Conservation (phyloP, 1,140 invertebrate species). For the Phymastichus coffea region DNA sequence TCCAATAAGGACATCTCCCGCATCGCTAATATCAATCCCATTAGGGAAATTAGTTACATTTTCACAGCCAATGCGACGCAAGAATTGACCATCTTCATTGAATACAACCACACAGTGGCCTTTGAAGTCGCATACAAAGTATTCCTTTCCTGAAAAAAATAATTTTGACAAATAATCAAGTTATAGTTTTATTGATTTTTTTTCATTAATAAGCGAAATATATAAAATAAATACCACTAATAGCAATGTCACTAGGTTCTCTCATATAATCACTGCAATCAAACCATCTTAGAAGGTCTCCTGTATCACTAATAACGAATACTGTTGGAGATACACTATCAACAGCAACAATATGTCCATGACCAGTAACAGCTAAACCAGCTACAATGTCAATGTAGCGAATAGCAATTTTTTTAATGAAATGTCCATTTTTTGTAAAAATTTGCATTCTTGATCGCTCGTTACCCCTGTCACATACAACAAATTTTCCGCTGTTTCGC, state of each 20-base stretch:
- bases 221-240: constrained; percentile 66
- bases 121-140: constrained; percentile 97
- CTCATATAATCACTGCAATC: constrained; percentile 96
- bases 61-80: constrained; percentile 91
- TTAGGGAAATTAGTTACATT: constrained; percentile 96
- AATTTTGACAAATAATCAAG: no score
- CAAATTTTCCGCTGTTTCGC: constrained; percentile 83
- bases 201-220: not conserved
- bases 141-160: constrained; percentile 84
- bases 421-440: constrained; percentile 84
- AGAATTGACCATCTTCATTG: constrained; percentile 85
- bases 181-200: constrained; percentile 15
- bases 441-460: constrained; percentile 96
- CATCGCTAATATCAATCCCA: constrained; percentile 95
- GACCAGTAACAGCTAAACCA: constrained; percentile 84
- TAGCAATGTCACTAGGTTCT: constrained; percentile 95
- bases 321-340: constrained; percentile 95
- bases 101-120: constrained; percentile 96
- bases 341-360: constrained; percentile 94
- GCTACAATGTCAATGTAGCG: constrained; percentile 97
- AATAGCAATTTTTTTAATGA: constrained; percentile 90
- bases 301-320: constrained; percentile 89
- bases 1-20: constrained; percentile 92
- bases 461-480: constrained; percentile 94
- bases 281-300: constrained; percentile 90